phyloP scores from a whole-genome alignment of 2,797 vertebrate species.

The Xenops minutus region DNA sequence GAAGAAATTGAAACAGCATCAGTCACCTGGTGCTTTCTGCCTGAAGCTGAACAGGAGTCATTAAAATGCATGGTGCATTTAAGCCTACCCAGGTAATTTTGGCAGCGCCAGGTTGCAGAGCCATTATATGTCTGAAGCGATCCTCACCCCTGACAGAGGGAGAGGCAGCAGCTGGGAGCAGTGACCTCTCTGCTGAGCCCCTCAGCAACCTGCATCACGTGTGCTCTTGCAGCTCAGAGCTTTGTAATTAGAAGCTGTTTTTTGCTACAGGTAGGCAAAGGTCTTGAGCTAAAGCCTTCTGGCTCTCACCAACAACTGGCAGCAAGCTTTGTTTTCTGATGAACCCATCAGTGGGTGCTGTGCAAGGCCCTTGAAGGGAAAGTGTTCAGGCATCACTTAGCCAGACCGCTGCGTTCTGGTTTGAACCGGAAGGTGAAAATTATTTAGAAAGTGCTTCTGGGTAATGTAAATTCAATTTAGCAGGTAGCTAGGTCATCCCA shows the following conservation, averaged over 20 bases:
- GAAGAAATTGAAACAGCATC: background rate
- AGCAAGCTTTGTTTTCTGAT: background rate
- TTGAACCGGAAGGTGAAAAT: slow-evolving; percentile 16
- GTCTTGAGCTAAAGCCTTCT: background rate
- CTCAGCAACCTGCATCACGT: fast-evolving
- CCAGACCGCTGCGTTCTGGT: background rate
- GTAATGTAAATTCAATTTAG: slow-evolving; percentile 18
- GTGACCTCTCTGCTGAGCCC: background rate
- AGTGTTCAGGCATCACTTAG: slow-evolving; percentile 11
- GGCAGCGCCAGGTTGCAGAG: background rate
- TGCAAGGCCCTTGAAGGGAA: background rate
- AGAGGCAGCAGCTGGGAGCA: background rate
- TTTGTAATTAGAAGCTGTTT: background rate
- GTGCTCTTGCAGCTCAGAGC: background rate
- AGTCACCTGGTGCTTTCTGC: background rate
- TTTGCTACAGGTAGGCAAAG: background rate
- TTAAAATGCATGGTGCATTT: background rate
- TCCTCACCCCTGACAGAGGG: background rate
- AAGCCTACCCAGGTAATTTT: slow-evolving; percentile 10
- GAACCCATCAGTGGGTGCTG: background rate
- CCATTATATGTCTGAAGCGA: background rate
- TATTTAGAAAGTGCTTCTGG: slow-evolving; percentile 32
- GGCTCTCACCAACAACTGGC: background rate
- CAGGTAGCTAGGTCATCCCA: background rate
- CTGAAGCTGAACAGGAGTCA: background rate